Evolutionary conservation across 2,797 vertebrate species (phyloP).

Genomic region (Falco rusticolus): DNA sequence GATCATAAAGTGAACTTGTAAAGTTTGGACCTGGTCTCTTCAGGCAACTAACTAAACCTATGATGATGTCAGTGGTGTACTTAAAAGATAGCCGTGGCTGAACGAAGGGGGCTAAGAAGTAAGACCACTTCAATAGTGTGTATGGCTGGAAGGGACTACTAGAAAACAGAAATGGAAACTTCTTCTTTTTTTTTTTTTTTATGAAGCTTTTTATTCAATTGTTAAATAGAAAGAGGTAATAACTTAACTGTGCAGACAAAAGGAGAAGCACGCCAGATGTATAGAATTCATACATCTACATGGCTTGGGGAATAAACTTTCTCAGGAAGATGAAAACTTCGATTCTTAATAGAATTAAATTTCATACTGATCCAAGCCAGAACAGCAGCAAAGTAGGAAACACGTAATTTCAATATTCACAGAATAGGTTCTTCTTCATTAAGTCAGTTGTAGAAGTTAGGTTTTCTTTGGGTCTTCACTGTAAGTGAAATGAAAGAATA

Average conservation of each 20-base stretch:
- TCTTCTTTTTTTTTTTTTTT: not conserved
- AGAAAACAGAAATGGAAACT: not conserved
- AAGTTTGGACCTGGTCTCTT: not conserved
- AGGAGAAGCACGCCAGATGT: not conserved
- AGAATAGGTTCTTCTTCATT: constrained; percentile 1
- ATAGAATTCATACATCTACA: not conserved
- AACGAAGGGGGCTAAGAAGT: not conserved
- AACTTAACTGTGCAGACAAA: constrained; percentile 59
- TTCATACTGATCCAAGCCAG: constrained; percentile 38
- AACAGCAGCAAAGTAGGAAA: constrained; percentile 31
- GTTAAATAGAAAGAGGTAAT: constrained; percentile 68
- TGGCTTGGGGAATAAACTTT: constrained; percentile 26
- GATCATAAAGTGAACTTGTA: not conserved
- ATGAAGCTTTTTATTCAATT: constrained; percentile 57
- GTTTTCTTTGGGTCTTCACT: constrained; percentile 24
- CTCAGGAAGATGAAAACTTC: constrained; percentile 6
- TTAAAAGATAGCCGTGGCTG: not conserved
- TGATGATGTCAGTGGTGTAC: not conserved
- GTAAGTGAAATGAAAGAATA: constrained; percentile 7
- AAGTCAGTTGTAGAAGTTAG: not conserved
- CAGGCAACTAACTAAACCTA: not conserved
- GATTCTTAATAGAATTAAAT: constrained; percentile 49
- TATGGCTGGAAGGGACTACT: not conserved
- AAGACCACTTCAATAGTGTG: not conserved
- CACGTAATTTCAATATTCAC: constrained; percentile 39